Percentiles rank a stretch among this genome's conserved stretches.
Conservation (phyloP, 2,888 invertebrate species). For the Rhamphomyia laevipes region DNA sequence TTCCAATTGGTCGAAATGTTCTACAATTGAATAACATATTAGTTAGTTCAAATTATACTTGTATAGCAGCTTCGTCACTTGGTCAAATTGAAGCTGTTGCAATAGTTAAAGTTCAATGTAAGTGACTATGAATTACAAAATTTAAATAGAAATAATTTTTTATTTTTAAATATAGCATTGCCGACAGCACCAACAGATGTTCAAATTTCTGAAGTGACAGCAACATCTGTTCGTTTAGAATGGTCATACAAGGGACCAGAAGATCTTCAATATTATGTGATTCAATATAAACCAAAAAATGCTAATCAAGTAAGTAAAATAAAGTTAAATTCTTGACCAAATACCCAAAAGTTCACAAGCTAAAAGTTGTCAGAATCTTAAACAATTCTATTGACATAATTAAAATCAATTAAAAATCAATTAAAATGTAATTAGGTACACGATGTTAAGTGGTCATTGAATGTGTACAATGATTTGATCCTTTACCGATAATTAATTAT, state of each 20-base stretch:
- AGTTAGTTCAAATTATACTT: conserved; percentile 93
- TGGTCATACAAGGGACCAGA: conserved; percentile 87
- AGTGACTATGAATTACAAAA: conserved; percentile 32
- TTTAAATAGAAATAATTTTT: background rate
- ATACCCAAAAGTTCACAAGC: too few species aligned
- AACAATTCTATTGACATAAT: too few species aligned
- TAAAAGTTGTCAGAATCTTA: too few species aligned
- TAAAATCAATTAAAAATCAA: too few species aligned
- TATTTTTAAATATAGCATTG: conserved; percentile 48
- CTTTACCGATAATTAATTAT: too few species aligned
- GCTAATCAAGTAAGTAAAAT: conserved; percentile 53
- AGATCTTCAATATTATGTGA: conserved; percentile 90
- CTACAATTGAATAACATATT: conserved; percentile 75
- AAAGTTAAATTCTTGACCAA: too few species aligned
- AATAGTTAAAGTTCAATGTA: conserved; percentile 92
- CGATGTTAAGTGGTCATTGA: too few species aligned
- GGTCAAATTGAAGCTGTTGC: conserved; percentile 83
- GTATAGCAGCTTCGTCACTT: conserved; percentile 87
- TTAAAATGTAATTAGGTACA: too few species aligned
- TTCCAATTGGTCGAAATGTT: conserved; percentile 76
- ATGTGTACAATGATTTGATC: too few species aligned
- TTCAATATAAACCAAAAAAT: conserved; percentile 92
- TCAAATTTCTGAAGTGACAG: conserved; percentile 83
- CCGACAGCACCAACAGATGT: conserved; percentile 86
- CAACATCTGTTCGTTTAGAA: conserved; percentile 80